Evolutionary conservation across 2,888 invertebrate species (phyloP).

Genomic region (Dasypolia templi): DNA sequence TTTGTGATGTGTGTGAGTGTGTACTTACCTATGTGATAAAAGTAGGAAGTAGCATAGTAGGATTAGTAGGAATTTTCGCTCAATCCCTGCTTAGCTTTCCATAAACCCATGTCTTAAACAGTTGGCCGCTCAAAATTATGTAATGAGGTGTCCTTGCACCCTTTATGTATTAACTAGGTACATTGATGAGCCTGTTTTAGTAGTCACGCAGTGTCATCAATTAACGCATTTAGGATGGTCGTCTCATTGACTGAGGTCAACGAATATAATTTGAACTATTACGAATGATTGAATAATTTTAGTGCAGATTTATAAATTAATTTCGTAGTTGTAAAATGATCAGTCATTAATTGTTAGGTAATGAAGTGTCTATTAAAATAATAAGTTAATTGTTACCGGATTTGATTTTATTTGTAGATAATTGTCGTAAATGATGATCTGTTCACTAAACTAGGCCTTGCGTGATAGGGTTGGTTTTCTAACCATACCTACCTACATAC

Average conservation of each 20-base stretch:
- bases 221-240: constrained; percentile 31
- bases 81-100: constrained; percentile 25
- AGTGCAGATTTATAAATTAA: neutral
- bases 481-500: no score
- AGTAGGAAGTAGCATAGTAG: no score
- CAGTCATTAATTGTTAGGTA: neutral
- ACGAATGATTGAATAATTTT: neutral
- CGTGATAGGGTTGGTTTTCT: constrained; percentile 18
- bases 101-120: constrained; percentile 5
- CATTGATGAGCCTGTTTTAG: constrained; percentile 40
- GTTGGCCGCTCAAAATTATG: constrained; percentile 62
- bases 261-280: neutral
- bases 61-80: no score
- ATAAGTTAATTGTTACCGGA: constrained; percentile 8
- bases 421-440: constrained; percentile 21
- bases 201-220: constrained; percentile 51
- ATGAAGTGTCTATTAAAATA: constrained; percentile 25
- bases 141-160: constrained; percentile 65
- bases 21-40: no score
- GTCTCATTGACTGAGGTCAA: constrained; percentile 40
- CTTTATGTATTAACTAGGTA: constrained; percentile 44
- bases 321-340: constrained; percentile 13
- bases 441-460: constrained; percentile 23
- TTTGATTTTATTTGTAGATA: constrained; percentile 32
- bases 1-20: no score